phyloP scores from a whole-genome alignment of 2,113 vertebrate genomes.

The Chionis minor region DNA sequence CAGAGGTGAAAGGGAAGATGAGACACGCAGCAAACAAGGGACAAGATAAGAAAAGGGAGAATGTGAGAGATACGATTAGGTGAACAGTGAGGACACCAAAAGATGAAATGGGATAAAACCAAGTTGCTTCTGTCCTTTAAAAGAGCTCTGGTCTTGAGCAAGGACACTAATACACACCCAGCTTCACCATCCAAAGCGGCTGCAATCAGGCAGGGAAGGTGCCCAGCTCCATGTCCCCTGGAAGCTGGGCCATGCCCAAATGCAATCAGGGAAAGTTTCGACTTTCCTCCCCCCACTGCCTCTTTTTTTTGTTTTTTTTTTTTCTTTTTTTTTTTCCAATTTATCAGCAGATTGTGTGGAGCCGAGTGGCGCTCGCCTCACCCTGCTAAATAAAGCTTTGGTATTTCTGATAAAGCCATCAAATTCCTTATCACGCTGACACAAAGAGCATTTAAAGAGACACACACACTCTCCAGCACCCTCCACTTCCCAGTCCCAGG shows the following conservation, averaged over 20 bases:
- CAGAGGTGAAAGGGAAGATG: not conserved
- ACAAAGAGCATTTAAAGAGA: constrained; percentile 92
- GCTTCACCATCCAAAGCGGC: not conserved
- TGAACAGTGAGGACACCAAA: not conserved
- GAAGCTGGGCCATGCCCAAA: not conserved
- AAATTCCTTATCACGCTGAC: constrained; percentile 97
- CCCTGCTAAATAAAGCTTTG: constrained; percentile 98
- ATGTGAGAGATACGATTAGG: not conserved
- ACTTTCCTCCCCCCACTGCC: constrained; percentile 47
- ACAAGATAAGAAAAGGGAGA: not conserved
- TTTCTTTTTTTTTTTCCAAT: constrained; percentile 73
- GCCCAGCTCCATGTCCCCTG: not conserved
- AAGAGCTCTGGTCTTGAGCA: not conserved
- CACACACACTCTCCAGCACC: constrained; percentile 78
- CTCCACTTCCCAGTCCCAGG: constrained; percentile 1
- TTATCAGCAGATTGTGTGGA: constrained; percentile 91
- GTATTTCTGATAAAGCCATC: constrained; percentile 99
- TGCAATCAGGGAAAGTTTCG: not conserved
- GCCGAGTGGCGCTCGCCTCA: constrained; percentile 89
- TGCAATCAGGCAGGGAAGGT: not conserved
- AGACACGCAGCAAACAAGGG: not conserved
- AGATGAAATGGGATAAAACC: not conserved
- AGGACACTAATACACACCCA: not conserved
- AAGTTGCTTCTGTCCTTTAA: not conserved
- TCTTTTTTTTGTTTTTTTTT: constrained; percentile 81